Conservation (phyloP, 2,797 vertebrate species). For the Parotocinclus haroldoi region DNA sequence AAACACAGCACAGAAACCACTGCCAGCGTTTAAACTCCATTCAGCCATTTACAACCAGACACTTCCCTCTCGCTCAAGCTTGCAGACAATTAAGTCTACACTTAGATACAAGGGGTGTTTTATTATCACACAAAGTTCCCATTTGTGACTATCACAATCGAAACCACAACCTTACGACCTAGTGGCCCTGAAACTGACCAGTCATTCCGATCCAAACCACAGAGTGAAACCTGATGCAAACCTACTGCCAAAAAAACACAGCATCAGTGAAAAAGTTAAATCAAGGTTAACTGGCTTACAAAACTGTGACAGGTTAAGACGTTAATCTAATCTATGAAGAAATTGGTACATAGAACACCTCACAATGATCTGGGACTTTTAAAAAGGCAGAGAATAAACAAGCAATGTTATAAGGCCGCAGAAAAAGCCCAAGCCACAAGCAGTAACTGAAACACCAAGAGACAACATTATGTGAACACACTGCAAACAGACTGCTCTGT, state of each 20-base stretch:
- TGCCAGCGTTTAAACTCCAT: constrained; percentile 21
- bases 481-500: no score
- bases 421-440: no score
- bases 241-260: constrained; percentile 47
- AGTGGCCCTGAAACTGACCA: constrained; percentile 57
- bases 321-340: no score
- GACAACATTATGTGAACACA: no score
- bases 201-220: constrained; percentile 52
- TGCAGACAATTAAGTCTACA: background rate
- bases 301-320: constrained; percentile 53
- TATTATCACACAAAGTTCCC: constrained; percentile 31
- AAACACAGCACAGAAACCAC: constrained; percentile 27
- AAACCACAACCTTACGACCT: constrained; percentile 60
- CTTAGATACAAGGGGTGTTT: constrained; percentile 5
- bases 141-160: constrained; percentile 34
- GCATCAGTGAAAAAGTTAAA: constrained; percentile 57
- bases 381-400: no score
- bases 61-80: background rate
- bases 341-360: no score
- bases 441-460: no score
- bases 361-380: no score
- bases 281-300: constrained; percentile 60
- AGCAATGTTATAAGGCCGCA: no score
- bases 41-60: constrained; percentile 4
- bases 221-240: constrained; percentile 59